Evolutionary conservation across 2,888 invertebrate species (phyloP).

Genomic region (Pharmacophagus antenor): DNA sequence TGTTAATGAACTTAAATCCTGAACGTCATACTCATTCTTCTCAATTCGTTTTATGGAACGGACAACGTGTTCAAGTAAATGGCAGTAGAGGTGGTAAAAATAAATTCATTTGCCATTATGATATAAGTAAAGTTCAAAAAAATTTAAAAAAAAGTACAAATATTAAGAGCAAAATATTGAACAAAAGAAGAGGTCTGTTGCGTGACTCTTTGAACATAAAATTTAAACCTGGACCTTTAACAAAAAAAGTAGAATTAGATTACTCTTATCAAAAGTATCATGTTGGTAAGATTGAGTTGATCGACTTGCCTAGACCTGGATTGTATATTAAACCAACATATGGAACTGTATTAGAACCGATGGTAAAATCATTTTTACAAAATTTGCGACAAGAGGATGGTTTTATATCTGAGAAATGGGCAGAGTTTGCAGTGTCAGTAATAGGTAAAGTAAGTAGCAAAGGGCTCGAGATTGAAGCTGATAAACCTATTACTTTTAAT

Average conservation of each 20-base stretch:
- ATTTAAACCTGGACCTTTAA: conserved; percentile 81
- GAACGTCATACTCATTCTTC: conserved; percentile 46
- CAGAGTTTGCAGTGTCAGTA: conserved; percentile 79
- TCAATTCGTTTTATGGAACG: conserved; percentile 65
- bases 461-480: conserved; percentile 42
- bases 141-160: conserved; percentile 34
- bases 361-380: conserved; percentile 64
- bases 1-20: conserved; percentile 68
- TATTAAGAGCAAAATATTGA: conserved; percentile 34
- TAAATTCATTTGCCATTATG: conserved; percentile 55
- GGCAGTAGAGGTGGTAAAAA: conserved; percentile 65
- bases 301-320: conserved; percentile 72
- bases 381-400: conserved; percentile 58
- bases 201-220: conserved; percentile 58
- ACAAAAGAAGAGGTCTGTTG: conserved; percentile 50
- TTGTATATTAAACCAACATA: conserved; percentile 72
- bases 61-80: conserved; percentile 57
- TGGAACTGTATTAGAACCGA: conserved; percentile 67
- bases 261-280: conserved; percentile 64
- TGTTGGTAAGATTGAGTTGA: conserved; percentile 67
- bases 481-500: conserved; percentile 73
- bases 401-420: conserved; percentile 70
- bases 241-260: conserved; percentile 69
- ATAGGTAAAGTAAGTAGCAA: conserved; percentile 51
- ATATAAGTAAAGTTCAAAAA: conserved; percentile 44